phyloP scores from a whole-genome alignment of 2,797 vertebrate species.

The Peromyscus attwateri region DNA sequence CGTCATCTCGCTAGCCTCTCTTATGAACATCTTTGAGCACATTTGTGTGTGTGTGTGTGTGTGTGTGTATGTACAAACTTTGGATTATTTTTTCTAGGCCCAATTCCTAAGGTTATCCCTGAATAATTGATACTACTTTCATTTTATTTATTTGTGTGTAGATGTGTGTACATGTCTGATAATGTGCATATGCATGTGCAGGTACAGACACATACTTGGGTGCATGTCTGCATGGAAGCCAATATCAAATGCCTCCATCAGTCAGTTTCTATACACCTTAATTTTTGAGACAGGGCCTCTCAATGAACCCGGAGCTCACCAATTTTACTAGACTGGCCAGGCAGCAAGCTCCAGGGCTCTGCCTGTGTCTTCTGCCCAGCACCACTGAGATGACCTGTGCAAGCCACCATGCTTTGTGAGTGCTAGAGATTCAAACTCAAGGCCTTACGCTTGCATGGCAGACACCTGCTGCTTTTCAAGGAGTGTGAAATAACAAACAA shows the following conservation, averaged over 20 bases:
- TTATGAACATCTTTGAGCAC: not conserved
- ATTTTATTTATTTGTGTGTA: not conserved
- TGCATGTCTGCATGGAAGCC: not conserved
- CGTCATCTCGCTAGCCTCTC: not conserved
- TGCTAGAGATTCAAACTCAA: not conserved
- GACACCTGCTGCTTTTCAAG: conserved; percentile 6
- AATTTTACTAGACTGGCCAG: not conserved
- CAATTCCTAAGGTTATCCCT: not conserved
- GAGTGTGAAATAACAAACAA: not conserved
- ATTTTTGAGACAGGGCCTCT: not conserved
- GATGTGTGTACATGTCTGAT: not conserved
- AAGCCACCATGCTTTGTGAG: not conserved
- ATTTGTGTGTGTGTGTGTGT: not conserved
- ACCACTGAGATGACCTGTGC: not conserved
- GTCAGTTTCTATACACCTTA: not conserved
- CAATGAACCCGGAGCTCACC: not conserved
- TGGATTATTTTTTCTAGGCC: conserved; percentile 25
- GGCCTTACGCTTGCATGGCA: not conserved
- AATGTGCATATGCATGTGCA: not conserved
- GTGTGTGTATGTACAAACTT: not conserved
- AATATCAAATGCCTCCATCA: not conserved
- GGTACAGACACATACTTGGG: not conserved
- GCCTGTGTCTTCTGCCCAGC: no score
- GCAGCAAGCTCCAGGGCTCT: not conserved
- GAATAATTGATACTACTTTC: not conserved